Evolutionary conservation across 2,797 vertebrate species (phyloP).

Genomic region (Loriculus beryllinus): DNA sequence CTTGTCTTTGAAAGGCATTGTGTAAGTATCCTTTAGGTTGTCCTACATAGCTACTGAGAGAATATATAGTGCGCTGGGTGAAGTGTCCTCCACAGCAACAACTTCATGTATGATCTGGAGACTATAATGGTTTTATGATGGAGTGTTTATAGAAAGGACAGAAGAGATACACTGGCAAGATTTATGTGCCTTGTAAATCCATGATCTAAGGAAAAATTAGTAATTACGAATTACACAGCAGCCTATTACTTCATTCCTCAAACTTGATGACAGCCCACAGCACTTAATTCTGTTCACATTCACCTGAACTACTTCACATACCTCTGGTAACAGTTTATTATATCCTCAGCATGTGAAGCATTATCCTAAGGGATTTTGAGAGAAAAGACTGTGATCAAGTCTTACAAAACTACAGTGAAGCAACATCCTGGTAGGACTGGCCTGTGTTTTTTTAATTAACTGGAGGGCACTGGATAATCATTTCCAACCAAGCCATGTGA

Average conservation of each 20-base stretch:
- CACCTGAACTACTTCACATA: not conserved
- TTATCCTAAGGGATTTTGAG: not conserved
- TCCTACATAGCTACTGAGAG: not conserved
- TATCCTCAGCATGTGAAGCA: not conserved
- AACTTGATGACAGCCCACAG: not conserved
- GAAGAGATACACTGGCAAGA: not conserved
- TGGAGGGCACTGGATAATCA: not conserved
- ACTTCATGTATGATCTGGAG: rapidly evolving
- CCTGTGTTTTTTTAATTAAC: not conserved
- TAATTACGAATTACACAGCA: not conserved
- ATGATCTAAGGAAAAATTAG: not conserved
- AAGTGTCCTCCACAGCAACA: not conserved
- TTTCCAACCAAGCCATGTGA: not conserved
- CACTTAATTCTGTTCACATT: not conserved
- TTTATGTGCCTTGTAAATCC: not conserved
- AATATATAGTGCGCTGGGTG: not conserved
- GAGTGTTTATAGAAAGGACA: not conserved
- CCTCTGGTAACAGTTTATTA: not conserved
- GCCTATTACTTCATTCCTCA: not conserved
- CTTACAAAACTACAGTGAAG: not conserved
- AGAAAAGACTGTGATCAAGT: not conserved
- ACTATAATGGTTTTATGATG: not conserved
- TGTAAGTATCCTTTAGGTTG: not conserved
- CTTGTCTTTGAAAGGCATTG: not conserved
- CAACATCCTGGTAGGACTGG: not conserved